Evolutionary conservation across 2,797 vertebrate species (phyloP).

Genomic region (Myiothlypis coronata): DNA sequence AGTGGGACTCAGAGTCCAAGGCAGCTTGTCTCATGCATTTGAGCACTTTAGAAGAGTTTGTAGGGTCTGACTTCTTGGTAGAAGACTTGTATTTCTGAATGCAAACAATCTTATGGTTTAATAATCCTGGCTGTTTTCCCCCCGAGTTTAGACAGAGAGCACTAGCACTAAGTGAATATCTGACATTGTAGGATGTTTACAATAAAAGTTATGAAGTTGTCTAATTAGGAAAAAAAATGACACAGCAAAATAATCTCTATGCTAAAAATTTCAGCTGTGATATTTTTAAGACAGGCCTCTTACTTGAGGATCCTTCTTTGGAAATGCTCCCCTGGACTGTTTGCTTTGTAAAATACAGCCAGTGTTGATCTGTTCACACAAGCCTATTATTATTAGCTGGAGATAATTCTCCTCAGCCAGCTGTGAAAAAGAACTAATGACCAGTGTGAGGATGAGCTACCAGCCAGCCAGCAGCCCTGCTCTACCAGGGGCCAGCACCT

Average conservation of each 20-base stretch:
- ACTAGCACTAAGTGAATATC: neutral
- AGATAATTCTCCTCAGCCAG: neutral
- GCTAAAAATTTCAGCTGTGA: neutral
- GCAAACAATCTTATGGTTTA: neutral
- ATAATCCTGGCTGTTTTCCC: accelerated
- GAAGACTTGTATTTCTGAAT: neutral
- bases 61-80: neutral
- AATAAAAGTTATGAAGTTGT: neutral
- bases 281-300: neutral
- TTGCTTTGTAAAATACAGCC: neutral
- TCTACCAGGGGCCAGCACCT: neutral
- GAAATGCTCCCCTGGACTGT: neutral
- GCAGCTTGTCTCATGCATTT: neutral
- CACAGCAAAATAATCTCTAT: neutral
- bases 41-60: neutral
- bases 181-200: neutral
- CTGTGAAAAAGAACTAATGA: neutral
- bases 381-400: neutral
- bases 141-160: neutral
- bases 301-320: neutral
- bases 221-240: neutral
- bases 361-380: neutral
- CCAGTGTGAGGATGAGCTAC: neutral
- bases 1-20: neutral
- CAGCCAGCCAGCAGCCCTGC: neutral